Evolutionary conservation across 2,113 vertebrate genomes (phyloP).

Genomic region (Narcine bancroftii): DNA sequence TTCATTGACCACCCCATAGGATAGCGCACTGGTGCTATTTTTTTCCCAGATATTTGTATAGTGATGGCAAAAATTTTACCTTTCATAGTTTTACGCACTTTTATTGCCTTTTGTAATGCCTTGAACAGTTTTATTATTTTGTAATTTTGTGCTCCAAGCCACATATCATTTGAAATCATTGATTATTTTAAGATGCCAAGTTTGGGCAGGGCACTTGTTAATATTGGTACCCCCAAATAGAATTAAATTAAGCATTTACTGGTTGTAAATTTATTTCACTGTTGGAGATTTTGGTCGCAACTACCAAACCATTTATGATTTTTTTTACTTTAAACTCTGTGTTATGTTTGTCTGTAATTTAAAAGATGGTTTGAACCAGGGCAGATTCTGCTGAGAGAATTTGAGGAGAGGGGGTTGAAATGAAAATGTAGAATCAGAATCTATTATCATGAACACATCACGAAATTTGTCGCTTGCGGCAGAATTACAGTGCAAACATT

Average conservation of each 20-base stretch:
- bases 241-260: not conserved
- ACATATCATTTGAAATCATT: not conserved
- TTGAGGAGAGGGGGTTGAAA: no score
- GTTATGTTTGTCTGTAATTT: not conserved
- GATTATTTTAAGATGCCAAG: not conserved
- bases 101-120: no score
- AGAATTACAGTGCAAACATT: no score
- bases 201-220: not conserved
- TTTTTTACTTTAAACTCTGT: not conserved
- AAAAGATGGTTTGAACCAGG: no score
- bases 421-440: no score
- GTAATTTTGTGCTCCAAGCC: not conserved
- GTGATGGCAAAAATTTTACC: no score
- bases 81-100: no score
- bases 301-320: not conserved
- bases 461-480: no score
- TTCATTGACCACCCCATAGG: not conserved
- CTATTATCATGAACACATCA: no score
- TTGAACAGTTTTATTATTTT: not conserved
- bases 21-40: not conserved
- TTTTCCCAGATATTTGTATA: not conserved
- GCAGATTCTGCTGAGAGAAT: no score
- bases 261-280: not conserved
- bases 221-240: no score
- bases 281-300: not conserved